Base-by-base conservation (phyloP, 2,113 vertebrate species). In the Hepsetus odoe region DNA sequence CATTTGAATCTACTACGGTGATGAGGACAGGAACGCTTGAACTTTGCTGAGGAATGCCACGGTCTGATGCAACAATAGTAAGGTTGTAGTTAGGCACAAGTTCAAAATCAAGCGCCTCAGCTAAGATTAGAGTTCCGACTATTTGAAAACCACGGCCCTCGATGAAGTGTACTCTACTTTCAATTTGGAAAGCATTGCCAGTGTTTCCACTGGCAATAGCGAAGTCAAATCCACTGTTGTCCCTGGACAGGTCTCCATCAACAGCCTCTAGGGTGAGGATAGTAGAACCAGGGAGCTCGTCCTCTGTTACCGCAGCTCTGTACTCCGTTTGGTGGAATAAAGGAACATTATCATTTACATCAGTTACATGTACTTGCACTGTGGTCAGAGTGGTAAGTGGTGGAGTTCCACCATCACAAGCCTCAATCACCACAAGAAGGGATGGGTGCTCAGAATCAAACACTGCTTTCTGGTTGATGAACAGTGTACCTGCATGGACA, bases 311-410 rank as follows among this genome's bases (percentile, higher is more conserved):
- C 0, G 92, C 90, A 58, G 97, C 90, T 0, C 92, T 95, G 88
- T 98, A 99, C 46, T 90, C 87, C 0, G 91, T 91, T 44, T 92
- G 90, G 8, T 94, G 91, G 89, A 99, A 99, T 44, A 85, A 89
- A 0, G 98, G 98, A 49, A 93, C 89, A 0, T 99, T 96, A 91
- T 99, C 96, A 0, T 99, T 99, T 82, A 97, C 88, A n/a, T 98
- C 97, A 59, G 94, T 89, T 32, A 98, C 88, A 61, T 96, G 95
- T 49, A 99, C 92, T 1, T 98, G 96, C 69, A 99, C 94, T 0
- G 93, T 96, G 77, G 95, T 92, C 69, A 93, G 89, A 26, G 96
- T 89, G 0, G 92, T 93, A 53, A 96, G 93, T 0, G 93, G 76
- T 6, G 97, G 97, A 0, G 88, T 87, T 22, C 98, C 98, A 0